Base-by-base conservation (phyloP, 2,797 vertebrate genomes). In the Gymnocypris eckloni region DNA sequence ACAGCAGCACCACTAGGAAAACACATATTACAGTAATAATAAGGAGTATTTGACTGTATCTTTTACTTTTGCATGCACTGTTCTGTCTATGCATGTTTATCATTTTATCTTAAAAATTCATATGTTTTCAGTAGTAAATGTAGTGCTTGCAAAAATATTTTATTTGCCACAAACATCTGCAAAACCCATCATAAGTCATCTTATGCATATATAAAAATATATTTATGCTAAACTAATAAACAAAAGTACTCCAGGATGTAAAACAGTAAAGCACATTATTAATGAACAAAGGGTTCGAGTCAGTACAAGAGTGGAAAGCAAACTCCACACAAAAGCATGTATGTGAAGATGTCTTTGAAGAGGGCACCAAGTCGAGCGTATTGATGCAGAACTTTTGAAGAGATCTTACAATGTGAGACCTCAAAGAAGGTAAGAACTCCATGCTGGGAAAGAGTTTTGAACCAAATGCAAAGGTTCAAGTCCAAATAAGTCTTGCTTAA, bases 381-480 rank as follows among this genome's bases (percentile, higher is more conserved):
- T 4, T 10, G 77, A 75, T 9, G 12, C 77, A 66, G 18, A 79
- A 52, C 82, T 8, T 73, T 25, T 67, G 5, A 66, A 73, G 81
- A 72, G 41, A 69, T n/a, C 39, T 82, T 72, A 43, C 4, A 37
- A 22, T 16, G 13, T 43, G 67, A 70, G 52, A 18, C 41, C 52
- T 45, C 15, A 16, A 22, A 72, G 66, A 82, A 59, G 33, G 37
- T 4, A 20, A 72, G 52, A n/a, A 61, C 4, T 18, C 37, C 13
- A 18, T 37, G 41, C 28, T 15, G 9, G 37, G 59, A 45, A 52
- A 79, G 4, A 59, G 28, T n/a, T 73, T 37, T 33, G 50, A 59
- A 72, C 15, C 4, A 2, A 61, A 73, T 48, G 52, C 37, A 82
- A 79, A 64, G 56, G 54, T 79, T 64, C 20, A 75, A 66, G 71